Evolutionary conservation across 1,140 invertebrate species (phyloP).

Genomic region (Himalopsyche phryganea): DNA sequence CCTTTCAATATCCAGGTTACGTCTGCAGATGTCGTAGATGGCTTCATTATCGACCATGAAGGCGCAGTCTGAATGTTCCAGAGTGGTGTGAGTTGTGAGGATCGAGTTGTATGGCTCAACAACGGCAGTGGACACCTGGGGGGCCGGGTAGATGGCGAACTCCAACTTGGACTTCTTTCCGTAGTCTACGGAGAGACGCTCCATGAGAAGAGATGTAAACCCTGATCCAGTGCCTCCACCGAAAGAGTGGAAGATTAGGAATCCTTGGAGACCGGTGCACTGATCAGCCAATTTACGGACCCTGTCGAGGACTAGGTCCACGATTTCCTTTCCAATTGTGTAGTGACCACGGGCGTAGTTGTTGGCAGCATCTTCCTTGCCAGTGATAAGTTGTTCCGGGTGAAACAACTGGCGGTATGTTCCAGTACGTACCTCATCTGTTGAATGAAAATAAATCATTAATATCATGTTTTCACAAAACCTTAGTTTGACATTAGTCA

Average conservation of each 20-base stretch:
- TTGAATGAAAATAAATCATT: slow-evolving; percentile 38
- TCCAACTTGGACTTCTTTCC: slow-evolving; percentile 88
- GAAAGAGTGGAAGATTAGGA: slow-evolving; percentile 87
- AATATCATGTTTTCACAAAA: too few species aligned
- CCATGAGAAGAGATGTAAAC: slow-evolving; percentile 85
- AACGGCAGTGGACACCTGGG: slow-evolving; percentile 83
- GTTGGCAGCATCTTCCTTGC: slow-evolving; percentile 86
- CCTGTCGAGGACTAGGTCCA: slow-evolving; percentile 74
- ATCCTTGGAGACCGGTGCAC: slow-evolving; percentile 83
- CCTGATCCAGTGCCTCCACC: slow-evolving; percentile 87
- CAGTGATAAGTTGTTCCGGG: slow-evolving; percentile 80
- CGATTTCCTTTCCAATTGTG: slow-evolving; percentile 86
- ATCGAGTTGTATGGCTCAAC: slow-evolving; percentile 90
- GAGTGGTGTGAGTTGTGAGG: slow-evolving; percentile 74
- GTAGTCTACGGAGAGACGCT: slow-evolving; percentile 81
- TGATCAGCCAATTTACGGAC: slow-evolving; percentile 81
- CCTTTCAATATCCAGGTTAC: slow-evolving; percentile 83
- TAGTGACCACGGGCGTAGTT: slow-evolving; percentile 89
- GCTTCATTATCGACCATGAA: slow-evolving; percentile 88
- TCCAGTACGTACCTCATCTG: slow-evolving; percentile 73
- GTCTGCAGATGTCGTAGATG: slow-evolving; percentile 87
- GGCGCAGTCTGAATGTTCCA: slow-evolving; percentile 83
- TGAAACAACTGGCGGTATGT: slow-evolving; percentile 83
- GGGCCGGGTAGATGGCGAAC: slow-evolving; percentile 87
- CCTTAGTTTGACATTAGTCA: too few species aligned